Evolutionary conservation across 1,140 invertebrate genomes (phyloP).

Genomic region (Lordiphosa stackelbergi): DNA sequence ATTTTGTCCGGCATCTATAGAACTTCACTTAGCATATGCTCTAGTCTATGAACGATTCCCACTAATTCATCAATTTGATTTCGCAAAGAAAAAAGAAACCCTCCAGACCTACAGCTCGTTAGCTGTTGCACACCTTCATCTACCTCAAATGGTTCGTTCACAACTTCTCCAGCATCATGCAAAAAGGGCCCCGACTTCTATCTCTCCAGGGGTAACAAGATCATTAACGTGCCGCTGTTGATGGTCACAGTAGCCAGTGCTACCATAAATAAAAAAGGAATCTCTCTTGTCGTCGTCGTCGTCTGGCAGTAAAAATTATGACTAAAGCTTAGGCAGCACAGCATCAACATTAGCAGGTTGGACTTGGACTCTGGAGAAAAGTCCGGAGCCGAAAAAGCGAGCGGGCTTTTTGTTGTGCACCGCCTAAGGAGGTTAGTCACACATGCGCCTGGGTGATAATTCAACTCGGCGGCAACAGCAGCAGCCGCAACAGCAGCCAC

Average conservation of each 20-base stretch:
- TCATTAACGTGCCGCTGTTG: conserved; percentile 63
- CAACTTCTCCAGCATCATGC: conserved; percentile 19
- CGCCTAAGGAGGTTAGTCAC: conserved; percentile 67
- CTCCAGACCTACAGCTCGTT: conserved; percentile 33
- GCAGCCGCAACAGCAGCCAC: conserved; percentile 48
- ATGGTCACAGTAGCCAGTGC: conserved; percentile 42
- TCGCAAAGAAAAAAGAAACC: conserved; percentile 4
- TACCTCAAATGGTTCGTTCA: conserved; percentile 10
- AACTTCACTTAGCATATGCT: too few species aligned
- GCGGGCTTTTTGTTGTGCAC: conserved; percentile 65
- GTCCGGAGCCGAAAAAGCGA: conserved; percentile 18
- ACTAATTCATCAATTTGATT: conserved; percentile 14
- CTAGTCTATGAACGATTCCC: conserved; percentile 7
- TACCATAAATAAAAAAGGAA: conserved; percentile 60
- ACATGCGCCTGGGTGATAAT: conserved; percentile 66
- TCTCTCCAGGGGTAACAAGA: conserved; percentile 59
- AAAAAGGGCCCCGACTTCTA: conserved; percentile 50
- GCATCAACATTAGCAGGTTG: conserved; percentile 65
- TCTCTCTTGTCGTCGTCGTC: conserved; percentile 27
- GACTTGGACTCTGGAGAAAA: conserved; percentile 2
- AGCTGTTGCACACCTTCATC: conserved; percentile 31
- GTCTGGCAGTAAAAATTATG: conserved; percentile 63
- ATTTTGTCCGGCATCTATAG: too few species aligned
- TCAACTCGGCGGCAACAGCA: conserved; percentile 61
- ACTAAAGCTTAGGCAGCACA: conserved; percentile 41